These are phyloP conservation scores for Psilopsiagon aymara DNA, from an alignment of 2,113 vertebrate genomes.

Conservation along the genomic window DNA sequence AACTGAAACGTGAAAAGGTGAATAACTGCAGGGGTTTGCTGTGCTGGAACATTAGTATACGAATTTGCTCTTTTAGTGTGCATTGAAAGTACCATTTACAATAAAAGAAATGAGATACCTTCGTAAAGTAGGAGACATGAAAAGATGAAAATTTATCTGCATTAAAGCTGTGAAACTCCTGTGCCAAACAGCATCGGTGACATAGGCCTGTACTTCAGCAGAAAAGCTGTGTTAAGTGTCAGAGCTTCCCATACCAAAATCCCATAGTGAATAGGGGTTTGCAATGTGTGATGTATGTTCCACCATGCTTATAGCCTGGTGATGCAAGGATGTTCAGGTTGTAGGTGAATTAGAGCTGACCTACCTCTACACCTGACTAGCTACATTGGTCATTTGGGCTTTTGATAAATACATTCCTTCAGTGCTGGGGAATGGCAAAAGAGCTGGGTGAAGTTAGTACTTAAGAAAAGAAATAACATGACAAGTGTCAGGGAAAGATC, in stretches of 20 bases:
- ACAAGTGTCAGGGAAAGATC: background rate
- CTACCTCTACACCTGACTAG: background rate
- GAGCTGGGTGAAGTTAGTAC: background rate
- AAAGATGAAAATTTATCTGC: background rate
- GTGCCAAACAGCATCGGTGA: background rate
- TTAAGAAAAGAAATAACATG: background rate
- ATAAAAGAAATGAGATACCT: background rate
- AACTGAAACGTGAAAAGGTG: background rate
- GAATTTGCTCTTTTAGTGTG: background rate
- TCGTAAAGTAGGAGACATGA: background rate
- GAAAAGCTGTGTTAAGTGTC: background rate
- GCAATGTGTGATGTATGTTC: background rate
- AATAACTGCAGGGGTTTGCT: background rate
- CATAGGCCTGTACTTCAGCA: background rate
- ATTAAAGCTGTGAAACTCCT: background rate
- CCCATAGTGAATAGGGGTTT: background rate
- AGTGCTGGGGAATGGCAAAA: background rate
- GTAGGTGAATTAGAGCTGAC: background rate
- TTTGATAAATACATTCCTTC: background rate
- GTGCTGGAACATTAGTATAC: background rate
- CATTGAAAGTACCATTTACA: background rate
- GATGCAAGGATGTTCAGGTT: background rate
- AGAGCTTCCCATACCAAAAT: background rate
- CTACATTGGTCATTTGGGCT: background rate
- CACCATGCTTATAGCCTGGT: background rate